A percentile compares a stretch with the other conserved stretches of the same genome.
phyloP scores from a whole-genome alignment of 2,113 vertebrate species.

The Tyrannus savana region DNA sequence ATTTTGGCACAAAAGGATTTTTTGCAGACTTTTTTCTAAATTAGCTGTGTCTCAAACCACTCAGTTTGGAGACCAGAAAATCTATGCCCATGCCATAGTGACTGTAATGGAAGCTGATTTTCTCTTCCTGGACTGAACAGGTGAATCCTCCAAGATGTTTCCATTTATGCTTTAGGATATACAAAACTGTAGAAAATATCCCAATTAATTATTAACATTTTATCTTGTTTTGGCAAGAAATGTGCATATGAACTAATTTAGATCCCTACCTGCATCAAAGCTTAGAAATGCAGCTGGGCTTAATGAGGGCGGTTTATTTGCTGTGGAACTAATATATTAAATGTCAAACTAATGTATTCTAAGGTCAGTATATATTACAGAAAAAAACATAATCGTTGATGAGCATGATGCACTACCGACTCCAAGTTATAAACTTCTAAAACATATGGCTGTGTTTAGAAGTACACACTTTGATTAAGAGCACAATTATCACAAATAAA shows the following conservation, averaged over 20 bases:
- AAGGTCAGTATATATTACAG: neutral
- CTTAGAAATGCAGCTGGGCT: neutral
- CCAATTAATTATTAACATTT: neutral
- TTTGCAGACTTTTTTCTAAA: neutral
- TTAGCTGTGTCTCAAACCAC: neutral
- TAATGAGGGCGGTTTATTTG: slow-evolving; percentile 32
- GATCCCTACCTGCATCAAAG: neutral
- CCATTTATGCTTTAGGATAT: neutral
- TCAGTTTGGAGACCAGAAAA: neutral
- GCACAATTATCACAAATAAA: slow-evolving; percentile 54
- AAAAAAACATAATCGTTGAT: slow-evolving; percentile 10
- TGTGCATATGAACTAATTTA: neutral
- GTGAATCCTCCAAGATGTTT: neutral
- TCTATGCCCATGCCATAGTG: fast-evolving
- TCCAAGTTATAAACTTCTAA: neutral
- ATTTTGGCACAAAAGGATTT: neutral
- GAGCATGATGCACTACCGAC: neutral
- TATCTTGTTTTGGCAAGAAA: neutral
- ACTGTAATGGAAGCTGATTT: neutral
- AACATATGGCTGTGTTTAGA: slow-evolving; percentile 10
- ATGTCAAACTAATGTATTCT: slow-evolving; percentile 25
- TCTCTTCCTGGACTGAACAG: neutral
- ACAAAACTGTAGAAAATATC: neutral
- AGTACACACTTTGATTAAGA: slow-evolving; percentile 53
- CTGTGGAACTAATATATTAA: neutral